Percentiles rank a stretch among this genome's conserved stretches.
Evolutionary conservation across 1,140 invertebrate genomes (phyloP).

Genomic region (Leptinotarsa defecta): DNA sequence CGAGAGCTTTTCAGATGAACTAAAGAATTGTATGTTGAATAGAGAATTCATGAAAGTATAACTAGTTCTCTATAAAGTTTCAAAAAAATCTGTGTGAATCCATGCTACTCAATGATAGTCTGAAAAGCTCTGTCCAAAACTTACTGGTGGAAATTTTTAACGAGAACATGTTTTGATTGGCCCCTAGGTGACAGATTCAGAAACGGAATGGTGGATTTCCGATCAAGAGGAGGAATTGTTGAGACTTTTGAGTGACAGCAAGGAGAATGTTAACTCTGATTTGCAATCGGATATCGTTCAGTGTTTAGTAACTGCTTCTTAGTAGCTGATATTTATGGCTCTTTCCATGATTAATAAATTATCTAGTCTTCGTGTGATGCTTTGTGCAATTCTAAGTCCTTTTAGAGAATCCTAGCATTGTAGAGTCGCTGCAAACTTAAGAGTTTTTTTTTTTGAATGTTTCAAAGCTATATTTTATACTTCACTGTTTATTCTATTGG

Average conservation of each 20-base stretch:
- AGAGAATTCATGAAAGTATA: no score
- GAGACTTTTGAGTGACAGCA: constrained; percentile 63
- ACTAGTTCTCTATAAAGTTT: no score
- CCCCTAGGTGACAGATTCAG: constrained; percentile 63
- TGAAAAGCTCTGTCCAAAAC: background rate
- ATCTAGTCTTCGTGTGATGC: constrained; percentile 5
- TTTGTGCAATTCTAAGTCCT: background rate
- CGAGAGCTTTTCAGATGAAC: no score
- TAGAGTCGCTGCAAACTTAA: background rate
- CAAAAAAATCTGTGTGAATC: background rate
- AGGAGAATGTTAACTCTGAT: constrained; percentile 54
- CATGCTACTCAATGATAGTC: background rate
- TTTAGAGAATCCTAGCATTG: no score
- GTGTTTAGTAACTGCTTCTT: constrained; percentile 48
- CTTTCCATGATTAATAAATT: background rate
- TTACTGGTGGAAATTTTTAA: constrained; percentile 43
- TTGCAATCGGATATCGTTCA: constrained; percentile 52
- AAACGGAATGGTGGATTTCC: constrained; percentile 77
- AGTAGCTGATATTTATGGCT: background rate
- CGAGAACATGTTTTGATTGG: constrained; percentile 55
- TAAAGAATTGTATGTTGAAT: no score
- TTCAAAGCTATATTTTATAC: constrained; percentile 1
- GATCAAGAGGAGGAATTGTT: constrained; percentile 83
- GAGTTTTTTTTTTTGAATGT: background rate
- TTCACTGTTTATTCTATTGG: background rate